These are phyloP conservation scores for Tachycineta bicolor DNA, from an alignment of 2,113 vertebrate species.

Conservation along the genomic window DNA sequence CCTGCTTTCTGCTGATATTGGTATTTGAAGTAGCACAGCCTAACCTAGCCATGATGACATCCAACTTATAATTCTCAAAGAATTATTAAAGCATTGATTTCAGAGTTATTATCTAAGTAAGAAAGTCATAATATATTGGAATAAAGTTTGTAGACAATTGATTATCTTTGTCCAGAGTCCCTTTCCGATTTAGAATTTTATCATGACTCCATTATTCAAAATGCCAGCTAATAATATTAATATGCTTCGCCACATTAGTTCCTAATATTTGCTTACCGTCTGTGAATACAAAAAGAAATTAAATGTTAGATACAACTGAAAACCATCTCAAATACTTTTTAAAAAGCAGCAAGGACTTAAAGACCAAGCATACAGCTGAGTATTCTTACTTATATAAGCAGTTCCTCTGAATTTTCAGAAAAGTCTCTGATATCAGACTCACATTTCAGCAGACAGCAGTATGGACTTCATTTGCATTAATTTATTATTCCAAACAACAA, in stretches of 20 bases:
- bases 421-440: not conserved
- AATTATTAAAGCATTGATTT: not conserved
- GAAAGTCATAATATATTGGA: not conserved
- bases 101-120: not conserved
- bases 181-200: not conserved
- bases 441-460: not conserved
- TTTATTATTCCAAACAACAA: slow-evolving; percentile 72
- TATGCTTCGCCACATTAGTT: slow-evolving; percentile 23
- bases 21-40: not conserved
- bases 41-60: not conserved
- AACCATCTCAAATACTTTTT: slow-evolving; percentile 16
- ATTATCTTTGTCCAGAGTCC: slow-evolving; percentile 8
- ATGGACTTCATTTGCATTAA: slow-evolving; percentile 40
- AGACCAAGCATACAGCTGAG: not conserved
- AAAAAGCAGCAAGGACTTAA: not conserved
- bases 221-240: slow-evolving; percentile 45
- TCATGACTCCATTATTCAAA: slow-evolving; percentile 39
- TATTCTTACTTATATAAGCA: not conserved
- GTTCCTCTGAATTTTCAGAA: not conserved
- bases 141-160: not conserved
- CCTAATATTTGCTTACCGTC: slow-evolving; percentile 38
- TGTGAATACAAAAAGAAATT: slow-evolving; percentile 53
- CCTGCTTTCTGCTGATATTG: not conserved
- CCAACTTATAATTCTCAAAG: not conserved
- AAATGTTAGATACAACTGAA: slow-evolving; percentile 1